Evolutionary conservation across 2,797 vertebrate species (phyloP), one percentile per base, ranked within the genome.

Genomic region (Tolypeutes matacus): DNA sequence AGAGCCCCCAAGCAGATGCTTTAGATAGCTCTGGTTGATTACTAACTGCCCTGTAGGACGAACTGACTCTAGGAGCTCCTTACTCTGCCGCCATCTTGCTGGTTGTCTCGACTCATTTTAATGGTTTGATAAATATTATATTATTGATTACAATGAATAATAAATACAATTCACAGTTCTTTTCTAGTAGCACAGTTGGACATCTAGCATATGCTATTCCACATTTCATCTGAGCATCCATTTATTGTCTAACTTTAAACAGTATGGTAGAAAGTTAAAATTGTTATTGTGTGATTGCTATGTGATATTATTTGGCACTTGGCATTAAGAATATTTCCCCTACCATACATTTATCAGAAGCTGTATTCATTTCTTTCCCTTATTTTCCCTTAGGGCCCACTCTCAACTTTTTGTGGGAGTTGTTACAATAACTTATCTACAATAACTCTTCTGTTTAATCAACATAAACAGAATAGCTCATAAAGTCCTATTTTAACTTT

Each of bases 181-280:
- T 95, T 97, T 86, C 42, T 90, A 51, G 27, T 93, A 72, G 18
- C 39, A 17, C 10, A 49, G 0, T 83, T 93, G 94, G 77, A 90
- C n/a, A 73, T 78, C 18, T 86, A 62, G 27, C 46, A 29, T 87
- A n/a, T 85, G 87, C 83, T 72, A n/a, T 67, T 93, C 46, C 56
- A 53, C 49, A 84, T 83, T 97, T 90, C 7, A 93, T 34, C 36
- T 85, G 88, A 25, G 11, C 58, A 36, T 64, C 17, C 14, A 69
- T 91, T 92, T 94, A n/a, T 72, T 89, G 4, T 89, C 51, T 95
- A 72, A 88, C 53, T 80, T 81, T 86, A 58, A 20, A 58, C 2
- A 72, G 7, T 51, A 21, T 67, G 84, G 36, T 39, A 81, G n/a
- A 82, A 90, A 95, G 23, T 56, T 82, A 77, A 39, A 13, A 36